A percentile compares a stretch with the other conserved stretches of the same genome.
These are phyloP conservation scores for Ptilorrhoa leucosticta DNA, from an alignment of 2,113 vertebrate species.

Conservation along the genomic window DNA sequence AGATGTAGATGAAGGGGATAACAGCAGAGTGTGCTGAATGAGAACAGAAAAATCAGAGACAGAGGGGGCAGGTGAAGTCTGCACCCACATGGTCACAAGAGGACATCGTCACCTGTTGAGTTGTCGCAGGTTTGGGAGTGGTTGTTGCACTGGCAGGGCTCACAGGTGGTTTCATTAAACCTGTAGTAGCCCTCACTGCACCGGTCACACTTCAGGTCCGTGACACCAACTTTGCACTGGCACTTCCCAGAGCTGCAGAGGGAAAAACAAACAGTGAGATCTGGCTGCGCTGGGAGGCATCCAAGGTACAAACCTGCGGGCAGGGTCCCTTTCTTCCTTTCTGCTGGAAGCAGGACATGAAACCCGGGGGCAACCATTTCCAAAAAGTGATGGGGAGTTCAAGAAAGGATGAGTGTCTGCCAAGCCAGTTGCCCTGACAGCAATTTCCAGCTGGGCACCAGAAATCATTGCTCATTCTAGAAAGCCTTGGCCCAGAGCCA, in stretches of 20 bases:
- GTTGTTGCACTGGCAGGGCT: constrained; percentile 70
- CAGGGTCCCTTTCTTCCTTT: background rate
- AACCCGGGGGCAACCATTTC: background rate
- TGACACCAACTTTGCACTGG: constrained; percentile 68
- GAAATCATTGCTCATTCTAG: background rate
- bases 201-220: constrained; percentile 48
- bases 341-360: background rate
- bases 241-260: constrained; percentile 71
- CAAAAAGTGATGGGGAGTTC: background rate
- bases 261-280: background rate
- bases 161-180: constrained; percentile 46
- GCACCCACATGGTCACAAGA: background rate
- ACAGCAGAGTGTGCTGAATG: background rate
- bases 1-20: background rate
- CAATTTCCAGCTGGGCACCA: background rate
- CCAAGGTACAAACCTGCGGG: background rate
- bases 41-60: background rate
- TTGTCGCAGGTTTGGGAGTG: constrained; percentile 64
- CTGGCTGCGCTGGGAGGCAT: background rate
- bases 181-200: constrained; percentile 69
- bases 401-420: background rate
- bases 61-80: background rate
- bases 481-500: background rate
- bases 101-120: constrained; percentile 59
- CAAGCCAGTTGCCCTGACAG: background rate